Conservation (phyloP, 2,888 invertebrate genomes). For the Calephelis perditalis region DNA sequence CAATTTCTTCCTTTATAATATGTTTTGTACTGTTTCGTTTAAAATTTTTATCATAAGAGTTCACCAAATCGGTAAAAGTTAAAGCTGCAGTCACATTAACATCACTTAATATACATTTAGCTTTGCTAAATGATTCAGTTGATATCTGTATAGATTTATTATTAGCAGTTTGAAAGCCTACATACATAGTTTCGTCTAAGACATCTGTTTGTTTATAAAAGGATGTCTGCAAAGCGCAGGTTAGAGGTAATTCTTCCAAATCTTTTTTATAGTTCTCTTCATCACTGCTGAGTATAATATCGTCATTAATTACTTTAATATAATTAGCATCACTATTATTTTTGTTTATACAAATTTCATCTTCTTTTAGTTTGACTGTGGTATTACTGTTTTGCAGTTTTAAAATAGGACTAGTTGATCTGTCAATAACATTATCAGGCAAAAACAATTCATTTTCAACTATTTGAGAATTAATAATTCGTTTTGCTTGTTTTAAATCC, state of each 20-base stretch:
- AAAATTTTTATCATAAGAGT: conserved; percentile 34
- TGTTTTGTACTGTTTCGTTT: conserved; percentile 9
- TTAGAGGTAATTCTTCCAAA: conserved; percentile 49
- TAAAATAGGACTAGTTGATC: conserved; percentile 26
- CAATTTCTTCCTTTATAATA: conserved; percentile 11
- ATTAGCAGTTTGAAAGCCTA: conserved; percentile 65
- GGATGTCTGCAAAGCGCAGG: conserved; percentile 53
- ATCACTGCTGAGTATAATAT: conserved; percentile 64
- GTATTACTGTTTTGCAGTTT: conserved; percentile 21
- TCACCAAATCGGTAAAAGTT: conserved; percentile 43
- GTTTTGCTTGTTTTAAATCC: conserved; percentile 42
- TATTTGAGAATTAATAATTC: conserved; percentile 55
- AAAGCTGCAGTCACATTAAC: conserved; percentile 32
- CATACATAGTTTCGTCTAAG: conserved; percentile 56
- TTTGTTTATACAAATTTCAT: conserved; percentile 14
- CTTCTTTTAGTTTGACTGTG: conserved; percentile 19
- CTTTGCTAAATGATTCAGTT: conserved; percentile 51
- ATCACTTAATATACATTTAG: conserved; percentile 46
- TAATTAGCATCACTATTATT: conserved; percentile 19
- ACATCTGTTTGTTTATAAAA: conserved; percentile 43
- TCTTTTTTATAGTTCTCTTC: conserved; percentile 49
- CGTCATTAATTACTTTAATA: conserved; percentile 41
- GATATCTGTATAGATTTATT: conserved; percentile 58
- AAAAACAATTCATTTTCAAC: conserved; percentile 36
- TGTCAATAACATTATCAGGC: conserved; percentile 22